Evolutionary conservation across 2,113 vertebrate genomes (phyloP), one percentile per base, ranked within the genome.

Genomic region (Lagenorhynchus albirostris): DNA sequence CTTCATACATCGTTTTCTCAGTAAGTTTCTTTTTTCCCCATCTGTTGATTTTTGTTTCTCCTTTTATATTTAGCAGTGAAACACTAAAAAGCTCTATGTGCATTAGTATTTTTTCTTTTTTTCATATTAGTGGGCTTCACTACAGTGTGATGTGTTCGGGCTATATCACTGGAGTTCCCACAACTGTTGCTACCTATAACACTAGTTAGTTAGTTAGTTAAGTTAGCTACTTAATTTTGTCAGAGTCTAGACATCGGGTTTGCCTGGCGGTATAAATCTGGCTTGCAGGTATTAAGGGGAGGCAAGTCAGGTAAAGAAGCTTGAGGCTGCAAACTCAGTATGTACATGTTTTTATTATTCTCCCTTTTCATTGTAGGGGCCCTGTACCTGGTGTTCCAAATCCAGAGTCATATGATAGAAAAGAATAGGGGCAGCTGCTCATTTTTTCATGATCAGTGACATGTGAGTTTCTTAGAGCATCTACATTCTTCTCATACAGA

Each of bases 401-500:
- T 80, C 29, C 29, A 73, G 7, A 91, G 23, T 33, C 60, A 33
- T 0, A 0, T 2, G 20, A 5, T 2, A 63, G 20, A 44, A 71
- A 58, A 83, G n/a, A 0, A 0, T 3, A 67, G 23, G 21, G 5
- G 13, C 29, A 25, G 58, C 7, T 58, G 36, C 25, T 5, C 2
- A 3, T 76, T 73, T 77, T 68, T 18, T 50, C 31, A 67, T n/a
- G 2, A 17, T 33, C 15, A 63, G 26, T 60, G 70, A 76, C 1
- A 23, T n/a, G 23, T 13, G 33, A 29, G 14, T 81, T 93, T 91
- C 55, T 94, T 25, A 47, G 36, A 81, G 12, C 65, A 18, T 14
- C 3, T 36, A 29, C 23, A 14, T 62, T 92, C 20, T 38, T 80
- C 23, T 90, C 2, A 25, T 47, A 47, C 5, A 44, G 31, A 14